phyloP scores from a whole-genome alignment of 2,888 invertebrate genomes.

The Isoperla grammatica region DNA sequence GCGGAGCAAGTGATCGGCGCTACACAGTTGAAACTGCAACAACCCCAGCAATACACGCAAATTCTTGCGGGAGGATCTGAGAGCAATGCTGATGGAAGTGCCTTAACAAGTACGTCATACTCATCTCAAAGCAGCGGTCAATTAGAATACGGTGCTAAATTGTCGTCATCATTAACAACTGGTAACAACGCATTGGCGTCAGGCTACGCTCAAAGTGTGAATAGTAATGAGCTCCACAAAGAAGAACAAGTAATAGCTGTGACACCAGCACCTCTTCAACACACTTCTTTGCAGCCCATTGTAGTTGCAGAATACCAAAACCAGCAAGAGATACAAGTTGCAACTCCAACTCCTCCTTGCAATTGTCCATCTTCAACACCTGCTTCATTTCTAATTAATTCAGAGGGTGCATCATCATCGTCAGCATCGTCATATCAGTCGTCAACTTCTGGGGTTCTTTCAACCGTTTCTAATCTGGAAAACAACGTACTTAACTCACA shows the following conservation, averaged over 20 bases:
- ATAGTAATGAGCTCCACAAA: slow-evolving; percentile 3
- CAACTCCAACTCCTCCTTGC: not conserved
- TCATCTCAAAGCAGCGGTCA: too few species aligned
- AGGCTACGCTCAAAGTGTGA: too few species aligned
- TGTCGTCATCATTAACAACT: too few species aligned
- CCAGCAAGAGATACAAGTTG: not conserved
- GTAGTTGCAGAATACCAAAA: slow-evolving; percentile 33
- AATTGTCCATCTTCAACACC: not conserved
- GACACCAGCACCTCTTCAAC: not conserved
- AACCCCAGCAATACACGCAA: too few species aligned
- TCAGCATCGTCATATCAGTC: not conserved
- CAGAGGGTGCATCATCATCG: not conserved
- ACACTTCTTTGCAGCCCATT: slow-evolving; percentile 26
- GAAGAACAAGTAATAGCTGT: slow-evolving; percentile 1
- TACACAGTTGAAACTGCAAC: too few species aligned
- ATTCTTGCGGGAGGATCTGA: too few species aligned
- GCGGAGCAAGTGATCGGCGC: too few species aligned
- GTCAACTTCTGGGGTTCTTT: not conserved
- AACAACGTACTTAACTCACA: not conserved
- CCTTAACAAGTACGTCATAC: too few species aligned
- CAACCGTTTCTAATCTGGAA: not conserved
- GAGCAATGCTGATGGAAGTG: too few species aligned
- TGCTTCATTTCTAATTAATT: not conserved
- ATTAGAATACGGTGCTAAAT: too few species aligned
- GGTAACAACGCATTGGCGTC: too few species aligned